These are phyloP conservation scores for Uria lomvia DNA, from an alignment of 2,113 vertebrate genomes.

Conservation along the genomic window DNA sequence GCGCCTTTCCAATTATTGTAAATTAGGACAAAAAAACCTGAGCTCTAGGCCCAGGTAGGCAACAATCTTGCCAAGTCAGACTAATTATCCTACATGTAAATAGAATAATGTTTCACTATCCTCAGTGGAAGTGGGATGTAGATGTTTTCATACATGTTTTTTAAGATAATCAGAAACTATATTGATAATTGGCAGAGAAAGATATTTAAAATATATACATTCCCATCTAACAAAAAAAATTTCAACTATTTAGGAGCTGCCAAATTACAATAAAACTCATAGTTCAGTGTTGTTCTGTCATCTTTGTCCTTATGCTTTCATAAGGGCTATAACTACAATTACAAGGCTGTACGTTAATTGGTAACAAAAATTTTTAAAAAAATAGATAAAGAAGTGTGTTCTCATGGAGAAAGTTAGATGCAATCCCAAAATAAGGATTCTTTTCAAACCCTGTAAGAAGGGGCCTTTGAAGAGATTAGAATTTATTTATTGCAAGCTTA, in stretches of 20 bases:
- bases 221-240: not conserved
- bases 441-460: not conserved
- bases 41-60: not conserved
- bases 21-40: accelerated
- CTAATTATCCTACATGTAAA: not conserved
- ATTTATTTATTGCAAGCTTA: not conserved
- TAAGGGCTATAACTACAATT: not conserved
- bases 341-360: not conserved
- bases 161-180: not conserved
- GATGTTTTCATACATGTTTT: not conserved
- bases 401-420: not conserved
- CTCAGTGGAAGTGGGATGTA: not conserved
- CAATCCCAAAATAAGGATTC: not conserved
- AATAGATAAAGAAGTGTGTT: not conserved
- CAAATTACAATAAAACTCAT: not conserved
- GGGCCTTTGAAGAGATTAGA: not conserved
- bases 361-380: not conserved
- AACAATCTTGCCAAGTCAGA: not conserved
- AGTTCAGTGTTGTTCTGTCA: not conserved
- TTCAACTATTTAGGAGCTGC: not conserved
- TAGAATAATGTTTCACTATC: not conserved
- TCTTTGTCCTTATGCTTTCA: not conserved
- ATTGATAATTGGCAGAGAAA: not conserved
- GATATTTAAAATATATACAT: not conserved
- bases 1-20: not conserved